A percentile compares a stretch with the other conserved stretches of the same genome.
Conservation (phyloP, 2,113 vertebrate genomes). For the Lophura nycthemera region DNA sequence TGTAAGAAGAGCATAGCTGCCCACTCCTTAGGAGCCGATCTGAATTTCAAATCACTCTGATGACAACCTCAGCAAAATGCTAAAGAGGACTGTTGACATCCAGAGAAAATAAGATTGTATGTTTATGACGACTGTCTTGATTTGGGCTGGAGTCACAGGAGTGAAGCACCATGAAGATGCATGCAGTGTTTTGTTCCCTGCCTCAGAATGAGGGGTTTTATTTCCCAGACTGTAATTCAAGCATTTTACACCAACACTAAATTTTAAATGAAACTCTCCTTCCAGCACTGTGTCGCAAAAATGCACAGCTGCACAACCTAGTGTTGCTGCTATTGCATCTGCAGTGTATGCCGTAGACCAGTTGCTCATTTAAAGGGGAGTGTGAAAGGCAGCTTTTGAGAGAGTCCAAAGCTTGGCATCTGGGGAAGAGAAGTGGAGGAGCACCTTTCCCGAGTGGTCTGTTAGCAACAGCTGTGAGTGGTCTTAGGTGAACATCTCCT, state of each 20-base stretch:
- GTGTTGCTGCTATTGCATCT: background rate
- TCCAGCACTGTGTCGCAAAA: background rate
- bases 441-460: background rate
- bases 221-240: background rate
- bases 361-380: background rate
- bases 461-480: fast-evolving
- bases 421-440: background rate
- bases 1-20: background rate
- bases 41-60: background rate
- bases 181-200: fast-evolving
- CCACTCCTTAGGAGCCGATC: background rate
- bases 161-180: fast-evolving
- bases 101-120: background rate
- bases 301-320: background rate
- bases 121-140: background rate
- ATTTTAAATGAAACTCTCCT: background rate
- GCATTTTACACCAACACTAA: background rate
- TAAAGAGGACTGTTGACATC: background rate
- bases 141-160: background rate
- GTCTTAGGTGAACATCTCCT: background rate
- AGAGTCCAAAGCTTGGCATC: background rate
- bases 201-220: background rate
- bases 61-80: background rate
- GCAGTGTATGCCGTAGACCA: background rate
- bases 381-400: background rate